These are phyloP conservation scores for Harpegnathos saltator DNA, from an alignment of 1,140 invertebrate genomes.

Conservation along the genomic window DNA sequence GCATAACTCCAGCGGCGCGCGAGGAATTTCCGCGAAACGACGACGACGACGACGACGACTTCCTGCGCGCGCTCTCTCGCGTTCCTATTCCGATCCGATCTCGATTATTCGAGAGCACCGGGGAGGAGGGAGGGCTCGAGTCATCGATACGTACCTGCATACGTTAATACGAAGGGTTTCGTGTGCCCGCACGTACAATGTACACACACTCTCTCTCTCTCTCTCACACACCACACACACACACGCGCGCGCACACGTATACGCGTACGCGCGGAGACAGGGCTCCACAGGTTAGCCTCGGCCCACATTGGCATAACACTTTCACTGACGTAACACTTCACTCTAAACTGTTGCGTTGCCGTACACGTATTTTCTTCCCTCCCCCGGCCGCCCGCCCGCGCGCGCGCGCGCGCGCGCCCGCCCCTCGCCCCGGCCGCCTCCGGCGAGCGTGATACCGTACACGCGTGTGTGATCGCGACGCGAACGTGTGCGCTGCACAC, in stretches of 20 bases:
- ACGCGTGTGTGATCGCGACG: slow-evolving; percentile 18
- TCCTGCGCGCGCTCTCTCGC: slow-evolving; percentile 35
- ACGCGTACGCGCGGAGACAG: slow-evolving; percentile 75
- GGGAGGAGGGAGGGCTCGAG: background rate
- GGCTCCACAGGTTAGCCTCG: slow-evolving; percentile 85
- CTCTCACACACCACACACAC: background rate
- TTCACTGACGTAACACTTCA: slow-evolving; percentile 86
- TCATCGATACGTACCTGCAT: slow-evolving; percentile 48
- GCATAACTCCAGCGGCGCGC: background rate
- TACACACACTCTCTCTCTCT: too few relatives aligned
- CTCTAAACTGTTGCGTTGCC: slow-evolving; percentile 85
- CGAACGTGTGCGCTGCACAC: background rate
- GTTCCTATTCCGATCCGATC: slow-evolving; percentile 40
- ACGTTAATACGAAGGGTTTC: slow-evolving; percentile 9
- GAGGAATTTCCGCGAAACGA: slow-evolving; percentile 31
- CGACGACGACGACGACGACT: slow-evolving; percentile 8
- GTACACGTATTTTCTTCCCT: slow-evolving; percentile 64
- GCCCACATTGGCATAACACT: slow-evolving; percentile 86
- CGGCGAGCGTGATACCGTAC: slow-evolving; percentile 34
- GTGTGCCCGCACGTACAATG: slow-evolving; percentile 24
- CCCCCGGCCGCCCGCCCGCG: slow-evolving; percentile 30
- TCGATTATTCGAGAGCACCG: slow-evolving; percentile 30
- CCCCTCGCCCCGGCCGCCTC: slow-evolving; percentile 14
- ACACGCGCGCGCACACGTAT: too few relatives aligned
- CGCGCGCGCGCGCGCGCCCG: slow-evolving; percentile 29